A percentile compares a stretch with the other conserved stretches of the same genome.
These are phyloP conservation scores for Microcebus ravelobensis DNA, from an alignment of 2,113 vertebrate species.

Conservation along the genomic window DNA sequence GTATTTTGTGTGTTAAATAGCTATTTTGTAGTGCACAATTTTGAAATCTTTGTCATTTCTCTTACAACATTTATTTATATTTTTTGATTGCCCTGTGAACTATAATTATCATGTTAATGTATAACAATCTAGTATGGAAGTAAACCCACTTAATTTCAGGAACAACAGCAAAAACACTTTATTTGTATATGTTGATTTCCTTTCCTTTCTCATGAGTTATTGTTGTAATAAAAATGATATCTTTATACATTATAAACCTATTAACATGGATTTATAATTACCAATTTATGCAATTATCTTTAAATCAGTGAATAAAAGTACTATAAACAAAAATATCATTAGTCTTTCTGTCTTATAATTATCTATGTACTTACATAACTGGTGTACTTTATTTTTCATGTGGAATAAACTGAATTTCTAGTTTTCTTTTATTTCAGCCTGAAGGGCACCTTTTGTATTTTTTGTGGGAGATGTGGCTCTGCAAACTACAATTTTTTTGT, in stretches of 20 bases:
- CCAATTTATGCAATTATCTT: neutral
- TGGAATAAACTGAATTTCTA: neutral
- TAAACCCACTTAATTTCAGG: neutral
- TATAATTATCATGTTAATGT: neutral
- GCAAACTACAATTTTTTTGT: neutral
- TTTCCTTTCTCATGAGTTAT: neutral
- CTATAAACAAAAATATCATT: neutral
- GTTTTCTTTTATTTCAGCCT: neutral
- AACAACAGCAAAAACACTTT: neutral
- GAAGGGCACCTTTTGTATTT: neutral
- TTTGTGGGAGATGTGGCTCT: neutral
- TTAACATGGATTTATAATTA: neutral
- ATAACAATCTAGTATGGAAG: neutral
- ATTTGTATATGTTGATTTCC: neutral
- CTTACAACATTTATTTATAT: neutral
- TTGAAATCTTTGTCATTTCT: neutral
- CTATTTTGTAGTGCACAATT: neutral
- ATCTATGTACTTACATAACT: neutral
- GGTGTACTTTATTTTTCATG: neutral
- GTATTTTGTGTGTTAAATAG: neutral
- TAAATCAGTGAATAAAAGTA: neutral
- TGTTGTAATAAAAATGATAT: neutral
- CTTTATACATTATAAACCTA: neutral
- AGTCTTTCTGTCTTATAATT: neutral
- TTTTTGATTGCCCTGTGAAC: neutral